Conservation (phyloP, 1,140 invertebrate species). For the Arctopsyche grandis region DNA sequence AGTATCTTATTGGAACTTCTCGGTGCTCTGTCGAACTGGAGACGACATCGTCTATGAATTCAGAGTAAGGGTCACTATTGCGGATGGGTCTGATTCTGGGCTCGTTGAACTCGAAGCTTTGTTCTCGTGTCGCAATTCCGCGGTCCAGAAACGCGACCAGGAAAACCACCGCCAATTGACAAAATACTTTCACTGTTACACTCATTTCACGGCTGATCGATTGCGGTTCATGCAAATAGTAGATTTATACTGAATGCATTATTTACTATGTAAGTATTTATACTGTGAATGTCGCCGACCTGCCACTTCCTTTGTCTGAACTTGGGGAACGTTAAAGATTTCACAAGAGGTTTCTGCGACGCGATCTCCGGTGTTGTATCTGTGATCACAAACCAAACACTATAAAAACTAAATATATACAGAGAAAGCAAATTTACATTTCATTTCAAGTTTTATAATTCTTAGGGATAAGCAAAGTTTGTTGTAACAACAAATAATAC, state of each 20-base stretch:
- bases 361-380: conserved; percentile 3
- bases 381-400: conserved; percentile 17
- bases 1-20: not conserved
- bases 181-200: conserved; percentile 53
- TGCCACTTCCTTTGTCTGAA: conserved; percentile 49
- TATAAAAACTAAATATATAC: not conserved
- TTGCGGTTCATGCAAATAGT: conserved; percentile 48
- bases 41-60: conserved; percentile 42
- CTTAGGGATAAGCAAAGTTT: too few relatives aligned
- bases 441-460: too few relatives aligned
- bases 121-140: conserved; percentile 42
- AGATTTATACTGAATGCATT: conserved; percentile 53
- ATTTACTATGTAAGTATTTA: conserved; percentile 53
- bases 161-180: conserved; percentile 49
- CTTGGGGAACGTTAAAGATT: conserved; percentile 39
- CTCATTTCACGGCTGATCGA: conserved; percentile 49
- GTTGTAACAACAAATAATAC: too few relatives aligned
- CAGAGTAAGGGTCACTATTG: conserved; percentile 35
- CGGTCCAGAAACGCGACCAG: conserved; percentile 52
- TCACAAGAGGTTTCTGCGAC: conserved; percentile 40
- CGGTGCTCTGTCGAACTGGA: not conserved
- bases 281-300: conserved; percentile 45
- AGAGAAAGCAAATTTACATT: too few relatives aligned
- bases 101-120: conserved; percentile 42
- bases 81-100: conserved; percentile 22